These are phyloP conservation scores for Drosophila tristis DNA, from an alignment of 1,140 invertebrate species.

Conservation along the genomic window DNA sequence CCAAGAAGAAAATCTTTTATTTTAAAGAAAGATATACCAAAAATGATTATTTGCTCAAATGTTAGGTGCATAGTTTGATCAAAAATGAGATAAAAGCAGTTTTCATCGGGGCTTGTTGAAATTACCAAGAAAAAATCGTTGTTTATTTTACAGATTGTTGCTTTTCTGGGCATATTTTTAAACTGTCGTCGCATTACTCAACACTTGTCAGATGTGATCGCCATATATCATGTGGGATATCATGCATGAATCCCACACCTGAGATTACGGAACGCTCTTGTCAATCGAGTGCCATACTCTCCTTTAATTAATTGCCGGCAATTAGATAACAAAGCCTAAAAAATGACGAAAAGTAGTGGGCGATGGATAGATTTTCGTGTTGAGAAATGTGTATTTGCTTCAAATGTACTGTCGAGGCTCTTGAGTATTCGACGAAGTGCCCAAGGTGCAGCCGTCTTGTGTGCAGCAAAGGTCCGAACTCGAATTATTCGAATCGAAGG, in stretches of 20 bases:
- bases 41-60: too few species aligned
- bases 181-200: too few species aligned
- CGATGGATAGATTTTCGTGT: constrained; percentile 37
- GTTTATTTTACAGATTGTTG: too few species aligned
- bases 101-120: too few species aligned
- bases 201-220: too few species aligned
- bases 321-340: constrained; percentile 48
- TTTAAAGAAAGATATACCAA: too few species aligned
- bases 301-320: constrained; percentile 63
- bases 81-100: too few species aligned
- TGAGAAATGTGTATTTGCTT: constrained; percentile 61
- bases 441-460: constrained; percentile 35
- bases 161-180: too few species aligned
- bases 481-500: constrained; percentile 43
- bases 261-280: constrained; percentile 6
- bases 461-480: constrained; percentile 41
- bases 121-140: too few species aligned
- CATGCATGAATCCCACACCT: constrained; percentile 35
- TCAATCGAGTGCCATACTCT: constrained; percentile 13
- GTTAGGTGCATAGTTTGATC: too few species aligned
- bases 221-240: neutral
- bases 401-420: neutral
- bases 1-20: too few species aligned
- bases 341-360: constrained; percentile 37
- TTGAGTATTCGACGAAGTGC: constrained; percentile 28